Evolutionary conservation across 2,888 invertebrate genomes (phyloP).

Genomic region (Portevinia maculata): DNA sequence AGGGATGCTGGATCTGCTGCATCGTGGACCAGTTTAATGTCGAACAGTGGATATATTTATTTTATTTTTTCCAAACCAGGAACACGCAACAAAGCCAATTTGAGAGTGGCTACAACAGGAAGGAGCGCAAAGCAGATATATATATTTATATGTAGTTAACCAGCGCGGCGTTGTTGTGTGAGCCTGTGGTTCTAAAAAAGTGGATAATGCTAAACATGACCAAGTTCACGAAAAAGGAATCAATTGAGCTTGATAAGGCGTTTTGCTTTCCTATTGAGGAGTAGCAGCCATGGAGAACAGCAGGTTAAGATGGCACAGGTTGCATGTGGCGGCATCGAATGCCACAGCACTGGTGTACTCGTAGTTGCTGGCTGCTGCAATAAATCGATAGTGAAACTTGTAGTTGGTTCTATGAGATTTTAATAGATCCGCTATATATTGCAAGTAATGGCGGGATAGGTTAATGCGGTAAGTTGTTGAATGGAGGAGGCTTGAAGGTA

Average conservation of each 20-base stretch:
- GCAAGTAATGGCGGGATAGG: conserved; percentile 48
- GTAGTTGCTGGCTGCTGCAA: conserved; percentile 31
- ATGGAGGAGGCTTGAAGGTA: conserved; percentile 16
- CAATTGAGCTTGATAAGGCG: conserved; percentile 69
- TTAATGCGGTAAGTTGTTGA: conserved; percentile 53
- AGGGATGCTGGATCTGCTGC: conserved; percentile 44
- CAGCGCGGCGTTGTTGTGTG: no score
- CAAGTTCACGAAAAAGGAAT: conserved; percentile 71
- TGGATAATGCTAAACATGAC: conserved; percentile 45
- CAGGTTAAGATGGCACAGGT: conserved; percentile 58
- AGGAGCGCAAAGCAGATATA: conserved; percentile 45
- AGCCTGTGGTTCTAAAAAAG: conserved; percentile 42
- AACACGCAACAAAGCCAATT: conserved; percentile 63
- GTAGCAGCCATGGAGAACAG: conserved; percentile 27
- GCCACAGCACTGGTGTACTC: conserved; percentile 23
- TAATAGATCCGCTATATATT: conserved; percentile 72
- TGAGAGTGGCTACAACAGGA: conserved; percentile 39
- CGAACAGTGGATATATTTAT: background rate
- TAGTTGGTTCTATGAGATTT: conserved; percentile 69
- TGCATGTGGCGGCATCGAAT: conserved; percentile 31
- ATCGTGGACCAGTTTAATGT: conserved; percentile 49
- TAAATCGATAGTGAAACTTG: conserved; percentile 64
- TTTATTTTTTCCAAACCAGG: background rate
- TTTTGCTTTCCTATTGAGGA: conserved; percentile 61
- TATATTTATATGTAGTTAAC: no score